Conservation (phyloP, 2,113 vertebrate genomes). For the Xenopus borealis region DNA sequence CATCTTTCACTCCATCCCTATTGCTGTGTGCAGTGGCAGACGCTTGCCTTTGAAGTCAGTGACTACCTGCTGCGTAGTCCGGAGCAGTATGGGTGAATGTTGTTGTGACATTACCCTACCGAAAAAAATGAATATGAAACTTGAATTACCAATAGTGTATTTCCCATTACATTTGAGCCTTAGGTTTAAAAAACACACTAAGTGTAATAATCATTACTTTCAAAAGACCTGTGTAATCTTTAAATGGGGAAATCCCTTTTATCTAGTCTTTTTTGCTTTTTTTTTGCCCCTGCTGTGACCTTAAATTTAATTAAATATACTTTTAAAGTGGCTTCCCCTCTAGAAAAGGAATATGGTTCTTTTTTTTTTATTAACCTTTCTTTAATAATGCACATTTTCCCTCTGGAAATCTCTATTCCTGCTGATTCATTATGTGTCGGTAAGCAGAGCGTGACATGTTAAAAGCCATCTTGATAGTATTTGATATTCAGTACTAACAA, state of each 20-base stretch:
- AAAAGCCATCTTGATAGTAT: conserved; percentile 63
- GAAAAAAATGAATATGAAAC: no score
- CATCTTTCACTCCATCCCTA: no score
- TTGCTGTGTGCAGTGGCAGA: no score
- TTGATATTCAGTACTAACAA: conserved; percentile 64
- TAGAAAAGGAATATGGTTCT: conserved; percentile 5
- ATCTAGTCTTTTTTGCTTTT: neutral
- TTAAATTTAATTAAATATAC: conserved; percentile 32
- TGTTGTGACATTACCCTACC: no score
- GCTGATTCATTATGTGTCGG: conserved; percentile 62
- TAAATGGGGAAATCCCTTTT: conserved; percentile 36
- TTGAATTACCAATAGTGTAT: no score
- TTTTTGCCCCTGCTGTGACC: conserved; percentile 22
- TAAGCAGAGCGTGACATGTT: conserved; percentile 62
- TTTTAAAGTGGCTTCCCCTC: conserved; percentile 43
- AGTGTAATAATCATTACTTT: neutral
- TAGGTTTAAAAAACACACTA: no score
- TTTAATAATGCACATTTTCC: conserved; percentile 47
- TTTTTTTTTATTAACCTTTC: conserved; percentile 50
- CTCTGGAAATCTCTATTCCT: conserved; percentile 56
- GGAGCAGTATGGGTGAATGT: no score
- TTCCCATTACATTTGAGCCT: no score
- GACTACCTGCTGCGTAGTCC: no score
- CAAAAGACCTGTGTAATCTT: neutral
- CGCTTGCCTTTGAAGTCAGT: no score